These are phyloP conservation scores for Pithys albifrons DNA, from an alignment of 2,113 vertebrate species.

Conservation along the genomic window DNA sequence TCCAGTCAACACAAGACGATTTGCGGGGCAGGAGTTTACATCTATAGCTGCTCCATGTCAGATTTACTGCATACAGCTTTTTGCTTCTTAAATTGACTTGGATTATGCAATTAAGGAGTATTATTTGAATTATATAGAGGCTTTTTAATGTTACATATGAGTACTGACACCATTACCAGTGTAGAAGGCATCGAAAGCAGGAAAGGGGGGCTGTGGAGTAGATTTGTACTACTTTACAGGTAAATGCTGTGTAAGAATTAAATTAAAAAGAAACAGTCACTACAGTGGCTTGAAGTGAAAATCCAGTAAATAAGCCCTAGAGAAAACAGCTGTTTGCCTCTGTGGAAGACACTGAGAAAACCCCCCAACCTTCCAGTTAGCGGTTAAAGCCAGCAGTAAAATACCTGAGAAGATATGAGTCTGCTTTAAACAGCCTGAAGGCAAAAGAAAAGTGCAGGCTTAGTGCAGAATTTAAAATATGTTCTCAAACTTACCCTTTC, in stretches of 20 bases:
- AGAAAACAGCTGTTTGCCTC: not conserved
- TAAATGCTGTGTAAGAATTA: not conserved
- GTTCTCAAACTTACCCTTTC: constrained; percentile 85
- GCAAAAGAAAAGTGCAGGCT: not conserved
- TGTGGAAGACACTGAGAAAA: not conserved
- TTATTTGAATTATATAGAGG: not conserved
- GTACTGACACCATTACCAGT: not conserved
- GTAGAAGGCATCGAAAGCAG: not conserved
- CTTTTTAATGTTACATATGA: not conserved
- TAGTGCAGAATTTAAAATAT: not conserved
- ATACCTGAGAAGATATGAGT: not conserved
- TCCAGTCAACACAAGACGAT: not conserved
- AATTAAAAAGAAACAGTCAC: not conserved
- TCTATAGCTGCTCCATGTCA: not conserved
- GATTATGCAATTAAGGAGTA: not conserved
- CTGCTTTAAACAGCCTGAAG: not conserved
- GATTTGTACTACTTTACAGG: not conserved
- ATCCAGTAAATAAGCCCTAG: not conserved
- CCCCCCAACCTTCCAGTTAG: not conserved
- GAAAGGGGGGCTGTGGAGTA: not conserved
- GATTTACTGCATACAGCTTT: not conserved
- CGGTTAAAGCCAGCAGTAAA: not conserved
- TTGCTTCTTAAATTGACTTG: not conserved
- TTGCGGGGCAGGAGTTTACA: not conserved
- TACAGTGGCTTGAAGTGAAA: not conserved